Evolutionary conservation across 37 sponge, comb jelly and placozoan genomes (phyloP), one percentile per base, ranked within the genome.

Genomic region (Crambe crambe): DNA sequence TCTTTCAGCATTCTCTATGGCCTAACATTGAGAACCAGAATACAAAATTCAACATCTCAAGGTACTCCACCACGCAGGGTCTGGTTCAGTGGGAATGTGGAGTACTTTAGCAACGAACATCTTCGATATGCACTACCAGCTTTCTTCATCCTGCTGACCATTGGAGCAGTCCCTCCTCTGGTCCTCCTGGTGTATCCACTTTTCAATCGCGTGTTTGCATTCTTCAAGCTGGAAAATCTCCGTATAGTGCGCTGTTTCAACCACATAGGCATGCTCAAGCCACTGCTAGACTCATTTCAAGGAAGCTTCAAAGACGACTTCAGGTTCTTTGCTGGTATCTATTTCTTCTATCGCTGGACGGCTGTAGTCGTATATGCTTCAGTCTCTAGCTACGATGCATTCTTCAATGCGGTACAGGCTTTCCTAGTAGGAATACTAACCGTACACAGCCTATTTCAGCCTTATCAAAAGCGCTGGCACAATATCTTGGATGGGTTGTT

Each of bases 281-380:
- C 87, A n/a, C 60, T 86, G 30, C 57, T 80, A 3, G 87, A 86
- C 34, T 74, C 75, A 0, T 80, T 86, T 27, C 81, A 80, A 42
- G 67, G 81, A 2, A 38, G 69, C 60, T 86, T 86, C 68, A 80
- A 80, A 67, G 87, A 86, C 42, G 51, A 75, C 34, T 65, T 72
- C 12, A 64, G 81, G 0, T 86, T 78, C 62, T 86, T 80, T 75
- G 87, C 87, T 30, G 87, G 87, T 18, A 37, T 86, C 15, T 86
- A 86, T 61, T 80, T 86, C 35, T 5, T 80, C 8, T 86, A 80
- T 67, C 68, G 81, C 3, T 38, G 42, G 32, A 41, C 72, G 15
- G 42, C 57, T 30, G 35, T 73, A 0, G 1, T 60, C 22, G 20
- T 44, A 0, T 74, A 41, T 47, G 56, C 37, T 22, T 12, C 23